A percentile compares a stretch with the other conserved stretches of the same genome.
phyloP scores from a whole-genome alignment of 2,113 vertebrate genomes.

The Oncorhynchus masou region DNA sequence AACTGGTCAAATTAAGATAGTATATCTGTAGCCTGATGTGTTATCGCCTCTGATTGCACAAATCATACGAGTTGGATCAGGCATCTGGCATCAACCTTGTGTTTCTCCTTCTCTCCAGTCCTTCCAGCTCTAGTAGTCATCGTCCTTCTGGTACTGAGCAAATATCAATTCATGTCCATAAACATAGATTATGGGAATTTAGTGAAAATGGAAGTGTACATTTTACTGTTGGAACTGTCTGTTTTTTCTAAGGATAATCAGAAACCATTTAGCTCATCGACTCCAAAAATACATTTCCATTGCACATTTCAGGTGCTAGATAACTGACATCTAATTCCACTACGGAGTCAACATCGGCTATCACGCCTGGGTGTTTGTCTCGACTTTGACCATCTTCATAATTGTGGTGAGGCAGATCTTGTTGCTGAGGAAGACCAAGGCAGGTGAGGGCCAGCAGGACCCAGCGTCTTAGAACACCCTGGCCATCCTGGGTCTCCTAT shows the following conservation, averaged over 20 bases:
- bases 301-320: constrained; percentile 58
- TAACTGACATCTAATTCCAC: constrained; percentile 34
- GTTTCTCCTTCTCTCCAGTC: constrained; percentile 31
- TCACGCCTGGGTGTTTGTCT: constrained; percentile 49
- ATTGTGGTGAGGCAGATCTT: neutral
- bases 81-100: neutral
- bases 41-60: too few species aligned
- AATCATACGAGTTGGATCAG: too few species aligned
- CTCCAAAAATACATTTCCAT: neutral
- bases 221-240: neutral
- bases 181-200: constrained; percentile 1
- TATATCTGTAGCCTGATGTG: too few species aligned
- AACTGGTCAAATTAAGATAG: too few species aligned
- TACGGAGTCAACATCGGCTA: constrained; percentile 54
- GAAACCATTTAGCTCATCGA: neutral
- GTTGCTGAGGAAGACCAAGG: neutral
- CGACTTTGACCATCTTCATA: constrained; percentile 40
- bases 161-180: constrained; percentile 37
- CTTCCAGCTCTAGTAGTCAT: constrained; percentile 41
- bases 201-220: constrained; percentile 47
- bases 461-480: constrained; percentile 15
- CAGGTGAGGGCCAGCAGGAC: fast-evolving
- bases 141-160: constrained; percentile 10
- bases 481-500: constrained; percentile 42
- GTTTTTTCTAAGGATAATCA: neutral